Evolutionary conservation across 2,113 vertebrate genomes (phyloP).

Genomic region (Brevimyrus niger): DNA sequence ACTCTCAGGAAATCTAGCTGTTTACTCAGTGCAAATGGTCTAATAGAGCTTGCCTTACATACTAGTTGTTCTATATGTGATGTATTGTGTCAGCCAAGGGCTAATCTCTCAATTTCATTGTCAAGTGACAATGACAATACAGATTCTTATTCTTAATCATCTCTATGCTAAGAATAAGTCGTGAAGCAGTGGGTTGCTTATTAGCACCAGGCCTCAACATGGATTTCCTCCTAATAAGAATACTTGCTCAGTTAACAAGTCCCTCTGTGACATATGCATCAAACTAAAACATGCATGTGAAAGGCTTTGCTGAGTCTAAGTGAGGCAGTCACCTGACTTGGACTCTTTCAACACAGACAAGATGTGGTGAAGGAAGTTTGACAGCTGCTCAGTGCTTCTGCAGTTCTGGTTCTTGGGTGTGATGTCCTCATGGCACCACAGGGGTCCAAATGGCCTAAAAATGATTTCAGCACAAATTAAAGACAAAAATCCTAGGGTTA

Average conservation of each 20-base stretch:
- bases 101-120: neutral
- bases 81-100: neutral
- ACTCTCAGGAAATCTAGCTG: neutral
- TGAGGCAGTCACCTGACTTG: constrained; percentile 74
- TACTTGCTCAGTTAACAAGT: neutral
- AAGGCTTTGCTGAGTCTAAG: neutral
- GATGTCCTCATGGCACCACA: constrained; percentile 98
- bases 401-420: constrained; percentile 96
- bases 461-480: neutral
- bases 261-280: neutral
- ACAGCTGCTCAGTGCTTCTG: constrained; percentile 89
- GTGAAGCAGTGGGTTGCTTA: neutral
- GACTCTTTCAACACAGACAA: constrained; percentile 94
- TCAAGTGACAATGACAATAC: too few relatives aligned
- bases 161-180: neutral
- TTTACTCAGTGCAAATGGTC: neutral
- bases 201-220: neutral
- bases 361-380: constrained; percentile 89
- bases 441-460: constrained; percentile 87
- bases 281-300: neutral
- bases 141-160: neutral
- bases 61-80: neutral
- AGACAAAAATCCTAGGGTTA: neutral
- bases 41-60: neutral
- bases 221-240: neutral